Base-by-base conservation (phyloP, 2,797 vertebrate genomes). In the Neosilurus mollespiculum region DNA sequence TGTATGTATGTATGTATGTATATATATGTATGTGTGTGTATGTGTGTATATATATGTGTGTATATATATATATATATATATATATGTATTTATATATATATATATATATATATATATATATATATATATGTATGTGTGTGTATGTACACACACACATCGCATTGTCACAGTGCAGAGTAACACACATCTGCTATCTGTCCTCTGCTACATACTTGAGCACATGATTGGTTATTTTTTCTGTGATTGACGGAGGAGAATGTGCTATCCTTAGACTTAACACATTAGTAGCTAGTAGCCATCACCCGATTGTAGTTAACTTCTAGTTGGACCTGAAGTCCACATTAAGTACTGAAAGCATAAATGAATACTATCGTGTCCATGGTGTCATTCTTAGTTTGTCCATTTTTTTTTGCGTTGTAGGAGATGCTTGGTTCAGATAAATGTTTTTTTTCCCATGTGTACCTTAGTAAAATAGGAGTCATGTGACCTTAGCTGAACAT, bases 401-500 rank as follows among this genome's bases (percentile, higher is more conserved):
- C 3, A 20, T 56, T 14, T 61, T 14, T 61, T 73, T 30, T 53
- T 37, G 0, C 4, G 53, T 43, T 79, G 56, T 71, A 53, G 0
- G 4, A 12, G 18, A 83, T 34, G 34, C 18, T 67, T 76, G 58
- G 64, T 64, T 51, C 15, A 53, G 11, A 56, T 18, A 4, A 80
- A 67, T 58, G 24, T 53, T 4, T 30, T 2, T 70, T 34, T 58
- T 9, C 24, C 0, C 37, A 15, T 73, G 51, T 49, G 22, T 71
- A 61, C 81, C 58, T n/a, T 30, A 49, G 80, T 54, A 81, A 75
- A 64, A 81, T 51, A 54, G 69, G 70, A 76, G 86, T 85, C 87
- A 89, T 81, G 14, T 87, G 87, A 90, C 75, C 49, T 83, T 30
- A 56, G 78, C 43, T 84, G 81, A 83, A 85, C 70, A 30, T 84